Evolutionary conservation across 2,797 vertebrate genomes (phyloP).

Genomic region (Girardinus metallicus): DNA sequence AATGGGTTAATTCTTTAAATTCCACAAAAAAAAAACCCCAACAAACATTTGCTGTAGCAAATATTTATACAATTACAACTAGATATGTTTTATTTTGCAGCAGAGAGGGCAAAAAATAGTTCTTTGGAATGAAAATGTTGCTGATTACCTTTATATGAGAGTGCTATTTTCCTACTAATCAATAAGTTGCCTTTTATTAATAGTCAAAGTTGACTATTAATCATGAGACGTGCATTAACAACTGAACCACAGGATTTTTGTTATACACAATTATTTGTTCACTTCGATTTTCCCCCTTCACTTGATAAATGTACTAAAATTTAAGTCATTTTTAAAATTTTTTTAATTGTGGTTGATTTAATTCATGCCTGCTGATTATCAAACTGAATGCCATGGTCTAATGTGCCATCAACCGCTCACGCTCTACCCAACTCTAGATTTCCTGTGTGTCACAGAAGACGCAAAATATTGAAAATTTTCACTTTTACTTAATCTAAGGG

Average conservation of each 20-base stretch:
- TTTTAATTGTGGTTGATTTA: neutral
- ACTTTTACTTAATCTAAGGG: slow-evolving; percentile 6
- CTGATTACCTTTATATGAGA: neutral
- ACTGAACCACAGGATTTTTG: neutral
- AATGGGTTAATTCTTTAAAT: neutral
- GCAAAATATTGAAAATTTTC: slow-evolving; percentile 11
- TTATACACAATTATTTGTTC: neutral
- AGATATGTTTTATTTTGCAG: neutral
- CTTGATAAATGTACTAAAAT: neutral
- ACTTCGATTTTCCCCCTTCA: neutral
- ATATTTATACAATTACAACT: neutral
- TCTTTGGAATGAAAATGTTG: neutral
- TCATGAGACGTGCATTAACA: neutral
- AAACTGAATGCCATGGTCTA: neutral
- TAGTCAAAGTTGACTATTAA: neutral
- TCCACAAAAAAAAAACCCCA: neutral
- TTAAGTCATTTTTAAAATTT: neutral
- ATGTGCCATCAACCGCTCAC: slow-evolving; percentile 7
- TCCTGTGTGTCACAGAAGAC: slow-evolving; percentile 15
- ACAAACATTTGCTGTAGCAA: neutral
- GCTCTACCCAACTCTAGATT: neutral
- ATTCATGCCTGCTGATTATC: neutral
- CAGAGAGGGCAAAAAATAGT: neutral
- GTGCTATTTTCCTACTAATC: too few species aligned
- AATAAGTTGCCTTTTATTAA: too few species aligned